A percentile compares a stretch with the other conserved stretches of the same genome.
phyloP scores from a whole-genome alignment of 2,113 vertebrate species.

The Corythornis cristatus region DNA sequence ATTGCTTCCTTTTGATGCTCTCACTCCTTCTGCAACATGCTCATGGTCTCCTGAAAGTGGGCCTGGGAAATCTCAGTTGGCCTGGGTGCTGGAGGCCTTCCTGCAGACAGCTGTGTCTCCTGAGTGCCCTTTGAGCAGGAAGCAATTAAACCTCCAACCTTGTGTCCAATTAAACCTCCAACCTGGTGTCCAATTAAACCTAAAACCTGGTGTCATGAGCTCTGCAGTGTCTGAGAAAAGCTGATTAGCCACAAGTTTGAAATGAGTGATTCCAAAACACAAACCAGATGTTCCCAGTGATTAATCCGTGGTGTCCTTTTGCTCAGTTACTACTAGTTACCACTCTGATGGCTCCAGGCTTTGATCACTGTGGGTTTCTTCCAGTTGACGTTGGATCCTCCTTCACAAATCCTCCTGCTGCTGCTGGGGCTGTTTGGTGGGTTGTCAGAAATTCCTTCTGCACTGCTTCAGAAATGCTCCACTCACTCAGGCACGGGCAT shows the following conservation, averaged over 20 bases:
- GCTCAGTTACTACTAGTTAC: background rate
- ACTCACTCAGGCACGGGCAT: background rate
- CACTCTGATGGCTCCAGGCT: background rate
- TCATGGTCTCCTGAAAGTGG: background rate
- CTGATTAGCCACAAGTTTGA: constrained; percentile 15
- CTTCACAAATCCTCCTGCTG: background rate
- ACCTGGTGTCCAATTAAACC: background rate
- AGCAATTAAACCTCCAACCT: background rate
- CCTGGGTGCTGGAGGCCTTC: background rate
- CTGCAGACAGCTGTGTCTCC: background rate
- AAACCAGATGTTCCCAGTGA: background rate
- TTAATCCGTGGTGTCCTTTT: background rate
- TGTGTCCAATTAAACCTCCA: background rate
- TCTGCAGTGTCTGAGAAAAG: background rate
- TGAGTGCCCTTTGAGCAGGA: background rate
- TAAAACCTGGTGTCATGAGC: background rate
- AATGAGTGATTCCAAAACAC: constrained; percentile 8
- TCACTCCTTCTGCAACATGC: background rate
- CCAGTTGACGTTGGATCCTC: background rate
- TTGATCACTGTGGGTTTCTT: background rate
- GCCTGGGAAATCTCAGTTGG: background rate
- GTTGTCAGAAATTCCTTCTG: background rate
- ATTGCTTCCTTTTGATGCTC: background rate
- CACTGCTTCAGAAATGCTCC: background rate
- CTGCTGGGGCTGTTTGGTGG: background rate